Percentiles rank a stretch among this genome's conserved stretches.
Conservation (phyloP, 2,888 invertebrate species). For the Ectemnius cavifrons region DNA sequence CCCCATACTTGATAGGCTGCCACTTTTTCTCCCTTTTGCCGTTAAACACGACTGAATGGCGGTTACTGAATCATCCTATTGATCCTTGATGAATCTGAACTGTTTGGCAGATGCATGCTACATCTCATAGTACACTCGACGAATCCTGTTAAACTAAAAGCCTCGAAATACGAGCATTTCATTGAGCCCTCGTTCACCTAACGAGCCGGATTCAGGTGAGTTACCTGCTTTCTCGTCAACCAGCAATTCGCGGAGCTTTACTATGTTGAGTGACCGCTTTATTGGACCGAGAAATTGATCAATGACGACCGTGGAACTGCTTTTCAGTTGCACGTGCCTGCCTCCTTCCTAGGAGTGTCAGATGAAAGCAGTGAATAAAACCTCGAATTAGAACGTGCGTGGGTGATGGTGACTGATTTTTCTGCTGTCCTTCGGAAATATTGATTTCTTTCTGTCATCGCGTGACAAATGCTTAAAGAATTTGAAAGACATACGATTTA, state of each 20-base stretch:
- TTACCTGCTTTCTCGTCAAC: constrained; percentile 52
- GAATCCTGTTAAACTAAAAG: too few relatives aligned
- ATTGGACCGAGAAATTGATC: constrained; percentile 57
- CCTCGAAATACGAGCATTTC: constrained; percentile 27
- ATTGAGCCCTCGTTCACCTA: constrained; percentile 29
- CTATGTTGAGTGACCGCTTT: constrained; percentile 31
- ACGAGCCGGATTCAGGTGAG: constrained; percentile 11
- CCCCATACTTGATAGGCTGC: constrained; percentile 1
- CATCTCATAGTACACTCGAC: too few relatives aligned
- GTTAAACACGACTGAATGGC: constrained; percentile 1
- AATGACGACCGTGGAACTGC: constrained; percentile 22
- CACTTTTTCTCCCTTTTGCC: constrained; percentile 13
- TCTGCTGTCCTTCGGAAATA: constrained; percentile 9
- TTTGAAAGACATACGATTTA: neutral
- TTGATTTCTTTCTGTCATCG: constrained; percentile 21
- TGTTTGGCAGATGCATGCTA: constrained; percentile 35
- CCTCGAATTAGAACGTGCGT: constrained; percentile 4
- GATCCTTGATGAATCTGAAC: constrained; percentile 47
- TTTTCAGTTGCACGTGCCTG: constrained; percentile 6
- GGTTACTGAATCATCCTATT: constrained; percentile 28
- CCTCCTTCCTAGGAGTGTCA: neutral
- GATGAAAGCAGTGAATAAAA: neutral
- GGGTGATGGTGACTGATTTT: constrained; percentile 30
- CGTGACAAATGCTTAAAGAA: constrained; percentile 43
- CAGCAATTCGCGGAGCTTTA: constrained; percentile 31